Conservation (phyloP, 1,140 invertebrate genomes). For the Galleria mellonella region DNA sequence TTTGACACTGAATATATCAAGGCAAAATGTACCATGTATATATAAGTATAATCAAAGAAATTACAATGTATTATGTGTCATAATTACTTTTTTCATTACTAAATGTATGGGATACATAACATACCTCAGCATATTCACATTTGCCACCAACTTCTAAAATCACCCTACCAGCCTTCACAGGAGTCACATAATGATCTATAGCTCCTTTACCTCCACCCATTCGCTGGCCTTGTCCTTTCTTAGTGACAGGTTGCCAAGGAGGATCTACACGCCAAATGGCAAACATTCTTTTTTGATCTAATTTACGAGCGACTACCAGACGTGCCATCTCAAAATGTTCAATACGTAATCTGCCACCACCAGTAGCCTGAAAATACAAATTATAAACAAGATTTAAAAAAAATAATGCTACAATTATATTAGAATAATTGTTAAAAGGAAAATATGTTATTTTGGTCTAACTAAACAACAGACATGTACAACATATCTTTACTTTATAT, state of each 20-base stretch:
- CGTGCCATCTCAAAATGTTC: constrained; percentile 94
- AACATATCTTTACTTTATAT: too few relatives aligned
- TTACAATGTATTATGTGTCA: too few relatives aligned
- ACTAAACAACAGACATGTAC: too few relatives aligned
- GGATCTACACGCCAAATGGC: constrained; percentile 96
- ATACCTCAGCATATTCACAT: constrained; percentile 90
- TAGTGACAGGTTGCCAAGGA: constrained; percentile 96
- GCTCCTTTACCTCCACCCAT: constrained; percentile 97
- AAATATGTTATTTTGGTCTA: too few relatives aligned
- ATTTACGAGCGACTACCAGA: constrained; percentile 81
- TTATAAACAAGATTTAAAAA: too few relatives aligned
- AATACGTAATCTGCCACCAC: constrained; percentile 86
- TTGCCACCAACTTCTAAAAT: constrained; percentile 96
- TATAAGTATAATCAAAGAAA: too few relatives aligned
- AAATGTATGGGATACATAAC: too few relatives aligned
- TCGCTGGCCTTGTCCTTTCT: constrained; percentile 91
- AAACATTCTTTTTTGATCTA: constrained; percentile 89
- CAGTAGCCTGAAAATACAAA: constrained; percentile 78
- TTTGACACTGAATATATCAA: too few relatives aligned
- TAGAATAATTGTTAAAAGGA: too few relatives aligned
- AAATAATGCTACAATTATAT: too few relatives aligned
- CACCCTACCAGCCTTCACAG: constrained; percentile 92
- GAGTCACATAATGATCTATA: constrained; percentile 97
- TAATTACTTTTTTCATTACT: too few relatives aligned
- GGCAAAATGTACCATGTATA: too few relatives aligned